Evolutionary conservation across 2,888 invertebrate species (phyloP).

Genomic region (Xanthia togata): DNA sequence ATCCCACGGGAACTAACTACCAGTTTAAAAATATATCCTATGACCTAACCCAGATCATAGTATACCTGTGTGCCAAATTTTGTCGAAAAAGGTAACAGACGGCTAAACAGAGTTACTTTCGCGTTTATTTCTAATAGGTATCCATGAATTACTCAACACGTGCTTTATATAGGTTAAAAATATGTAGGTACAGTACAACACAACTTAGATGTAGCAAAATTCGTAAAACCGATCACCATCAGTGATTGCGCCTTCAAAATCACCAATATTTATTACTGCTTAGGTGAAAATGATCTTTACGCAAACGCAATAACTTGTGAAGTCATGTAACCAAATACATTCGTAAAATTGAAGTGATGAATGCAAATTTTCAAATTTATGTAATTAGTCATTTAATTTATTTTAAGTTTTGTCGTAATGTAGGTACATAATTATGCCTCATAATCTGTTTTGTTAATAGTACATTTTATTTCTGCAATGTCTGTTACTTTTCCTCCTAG

Average conservation of each 20-base stretch:
- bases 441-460: background rate
- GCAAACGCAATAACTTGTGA: too few species aligned
- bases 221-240: too few species aligned
- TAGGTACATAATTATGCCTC: background rate
- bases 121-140: background rate
- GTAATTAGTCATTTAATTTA: too few species aligned
- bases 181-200: background rate
- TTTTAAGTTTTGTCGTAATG: too few species aligned
- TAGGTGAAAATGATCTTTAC: too few species aligned
- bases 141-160: background rate
- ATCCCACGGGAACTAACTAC: background rate
- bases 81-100: background rate
- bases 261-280: too few species aligned
- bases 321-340: too few species aligned
- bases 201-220: too few species aligned
- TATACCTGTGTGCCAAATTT: background rate
- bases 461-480: conserved; percentile 6
- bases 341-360: too few species aligned
- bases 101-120: background rate
- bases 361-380: too few species aligned
- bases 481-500: conserved; percentile 15
- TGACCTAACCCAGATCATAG: background rate
- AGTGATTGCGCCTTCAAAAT: too few species aligned
- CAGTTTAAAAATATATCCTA: background rate
- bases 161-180: background rate